Conservation (phyloP, 2,113 vertebrate genomes). For the Muscicapa adusta region DNA sequence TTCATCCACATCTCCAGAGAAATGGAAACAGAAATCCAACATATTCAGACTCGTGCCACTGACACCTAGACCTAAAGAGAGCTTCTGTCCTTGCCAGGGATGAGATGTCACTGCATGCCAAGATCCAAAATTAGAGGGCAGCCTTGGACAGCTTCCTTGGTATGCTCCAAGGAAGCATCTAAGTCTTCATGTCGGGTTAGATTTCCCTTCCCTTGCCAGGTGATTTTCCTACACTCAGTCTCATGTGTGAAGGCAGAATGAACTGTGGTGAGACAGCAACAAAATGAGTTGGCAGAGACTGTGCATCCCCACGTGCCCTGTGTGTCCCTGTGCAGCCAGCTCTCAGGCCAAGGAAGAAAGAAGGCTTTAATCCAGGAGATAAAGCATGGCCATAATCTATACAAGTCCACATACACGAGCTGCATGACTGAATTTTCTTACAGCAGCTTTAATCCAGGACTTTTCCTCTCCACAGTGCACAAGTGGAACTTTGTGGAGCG, state of each 20-base stretch:
- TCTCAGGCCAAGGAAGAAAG: neutral
- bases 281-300: neutral
- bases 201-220: neutral
- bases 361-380: neutral
- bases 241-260: neutral
- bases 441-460: neutral
- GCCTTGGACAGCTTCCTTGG: neutral
- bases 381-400: neutral
- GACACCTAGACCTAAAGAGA: neutral
- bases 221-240: neutral
- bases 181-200: neutral
- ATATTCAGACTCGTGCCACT: neutral
- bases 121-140: neutral
- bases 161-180: neutral
- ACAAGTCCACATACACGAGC: neutral
- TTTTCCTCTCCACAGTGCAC: neutral
- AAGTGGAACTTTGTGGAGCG: neutral
- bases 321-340: neutral
- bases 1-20: neutral
- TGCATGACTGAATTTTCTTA: neutral
- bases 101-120: neutral
- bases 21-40: neutral
- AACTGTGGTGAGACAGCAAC: neutral
- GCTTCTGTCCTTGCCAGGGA: neutral
- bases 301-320: neutral